These are phyloP conservation scores for Montipora efflorescens DNA, from an alignment of 64 coral and sea anemone species.

Conservation along the genomic window DNA sequence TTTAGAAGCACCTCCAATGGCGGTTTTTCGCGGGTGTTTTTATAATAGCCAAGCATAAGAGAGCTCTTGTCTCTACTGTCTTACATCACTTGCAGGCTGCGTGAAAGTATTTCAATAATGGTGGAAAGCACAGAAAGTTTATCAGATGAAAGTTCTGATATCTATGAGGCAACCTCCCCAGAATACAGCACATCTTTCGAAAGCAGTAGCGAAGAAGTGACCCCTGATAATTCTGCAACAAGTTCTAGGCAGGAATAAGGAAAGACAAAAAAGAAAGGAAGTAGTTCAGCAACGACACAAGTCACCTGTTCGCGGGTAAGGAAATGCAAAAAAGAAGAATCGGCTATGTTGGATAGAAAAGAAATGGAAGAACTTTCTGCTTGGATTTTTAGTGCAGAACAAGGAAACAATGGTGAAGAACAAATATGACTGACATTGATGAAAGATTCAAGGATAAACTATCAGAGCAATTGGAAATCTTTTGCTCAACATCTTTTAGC, in stretches of 20 bases:
- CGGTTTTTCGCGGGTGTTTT: too few relatives aligned
- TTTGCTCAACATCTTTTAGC: background rate
- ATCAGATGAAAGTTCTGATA: background rate
- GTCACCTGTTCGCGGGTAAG: background rate
- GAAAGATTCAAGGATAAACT: background rate
- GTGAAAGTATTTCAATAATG: background rate
- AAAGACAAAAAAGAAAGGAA: background rate
- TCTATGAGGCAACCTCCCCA: background rate
- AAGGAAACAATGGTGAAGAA: background rate
- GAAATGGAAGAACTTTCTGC: background rate
- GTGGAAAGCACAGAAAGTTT: background rate
- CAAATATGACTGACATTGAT: background rate
- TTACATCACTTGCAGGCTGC: slow-evolving; percentile 1
- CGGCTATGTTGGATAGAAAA: background rate
- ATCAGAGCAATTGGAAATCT: background rate
- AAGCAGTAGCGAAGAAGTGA: background rate
- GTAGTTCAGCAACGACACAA: background rate
- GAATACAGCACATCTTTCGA: background rate
- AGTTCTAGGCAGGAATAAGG: background rate
- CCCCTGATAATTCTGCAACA: background rate
- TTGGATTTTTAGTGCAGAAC: background rate
- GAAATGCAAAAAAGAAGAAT: background rate
- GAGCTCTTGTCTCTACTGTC: background rate
- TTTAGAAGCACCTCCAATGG: too few relatives aligned
- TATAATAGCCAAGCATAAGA: slow-evolving; percentile 33